Evolutionary conservation across 1,140 invertebrate species (phyloP).

Genomic region (Macrostomum lignano): DNA sequence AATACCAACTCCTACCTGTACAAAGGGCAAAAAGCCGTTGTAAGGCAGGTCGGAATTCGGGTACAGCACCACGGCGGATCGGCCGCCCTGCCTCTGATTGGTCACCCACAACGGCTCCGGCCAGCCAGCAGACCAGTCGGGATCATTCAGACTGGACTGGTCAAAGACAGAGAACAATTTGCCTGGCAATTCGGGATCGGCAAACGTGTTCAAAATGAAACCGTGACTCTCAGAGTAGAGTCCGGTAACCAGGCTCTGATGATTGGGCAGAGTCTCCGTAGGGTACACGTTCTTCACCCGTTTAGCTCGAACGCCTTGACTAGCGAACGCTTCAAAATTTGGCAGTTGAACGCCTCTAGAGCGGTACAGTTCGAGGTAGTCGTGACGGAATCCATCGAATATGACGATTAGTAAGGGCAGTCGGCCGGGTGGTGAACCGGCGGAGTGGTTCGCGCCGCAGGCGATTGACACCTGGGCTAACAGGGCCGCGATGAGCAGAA

Average conservation of each 20-base stretch:
- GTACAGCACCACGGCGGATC: not conserved
- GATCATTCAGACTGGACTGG: not conserved
- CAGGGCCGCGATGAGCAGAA: too few relatives aligned
- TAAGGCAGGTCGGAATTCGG: not conserved
- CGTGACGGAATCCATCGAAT: conserved; percentile 41
- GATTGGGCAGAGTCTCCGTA: conserved; percentile 49
- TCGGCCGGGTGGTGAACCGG: too few relatives aligned
- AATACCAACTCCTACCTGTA: too few relatives aligned
- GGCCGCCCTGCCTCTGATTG: not conserved
- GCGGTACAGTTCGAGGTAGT: conserved; percentile 32
- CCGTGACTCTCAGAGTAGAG: conserved; percentile 39
- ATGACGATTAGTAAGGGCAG: too few relatives aligned
- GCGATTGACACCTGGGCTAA: too few relatives aligned
- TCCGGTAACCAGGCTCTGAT: conserved; percentile 45
- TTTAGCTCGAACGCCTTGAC: conserved; percentile 12
- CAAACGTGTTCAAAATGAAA: conserved; percentile 37
- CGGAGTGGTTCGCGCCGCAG: too few relatives aligned
- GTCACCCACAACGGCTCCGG: conserved; percentile 2
- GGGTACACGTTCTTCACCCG: conserved; percentile 32
- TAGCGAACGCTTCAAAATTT: conserved; percentile 17
- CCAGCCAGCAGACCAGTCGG: not conserved
- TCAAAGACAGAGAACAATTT: not conserved
- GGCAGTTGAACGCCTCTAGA: conserved; percentile 9
- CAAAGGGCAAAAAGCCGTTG: not conserved
- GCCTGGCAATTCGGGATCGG: conserved; percentile 23